Base-by-base conservation (phyloP, 2,797 vertebrate species). In the Spheniscus humboldti region DNA sequence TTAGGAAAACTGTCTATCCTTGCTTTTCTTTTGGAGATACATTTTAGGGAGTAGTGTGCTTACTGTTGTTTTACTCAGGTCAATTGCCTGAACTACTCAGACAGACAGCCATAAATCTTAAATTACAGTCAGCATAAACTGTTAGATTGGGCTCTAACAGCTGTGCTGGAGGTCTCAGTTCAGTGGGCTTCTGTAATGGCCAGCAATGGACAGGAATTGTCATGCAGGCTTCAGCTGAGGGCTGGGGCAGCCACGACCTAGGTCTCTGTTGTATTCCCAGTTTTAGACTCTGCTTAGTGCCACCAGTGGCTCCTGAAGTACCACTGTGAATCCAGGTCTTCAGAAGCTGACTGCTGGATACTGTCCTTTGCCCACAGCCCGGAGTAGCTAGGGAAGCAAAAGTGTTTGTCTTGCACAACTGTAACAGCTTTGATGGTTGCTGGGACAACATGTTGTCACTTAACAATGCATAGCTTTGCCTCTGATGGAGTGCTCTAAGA, bases 361-460 rank as follows among this genome's bases (percentile, higher is more conserved):
- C 35, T 31, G 15, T 62, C 20, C 15, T 64, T 68, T 84, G 22
- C 27, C 39, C 39, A 52, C 8, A 52, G 22, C 7, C 22, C 56
- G 31, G 30, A 63, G 56, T 6, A 76, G 30, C 18, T 80, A 80
- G 13, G 64, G 33, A 82, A 88, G n/a, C 6, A 56, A 39, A 89
- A 91, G 16, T 77, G 41, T 88, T 95, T 80, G 10, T 80, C 64
- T 92, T 92, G 80, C 66, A 75, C 39, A 75, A 47, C 8, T 10
- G 15, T 33, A 86, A 55, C 31, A 53, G 18, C 53, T 75, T 86
- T 75, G 53, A 45, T 9, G 14, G 66, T 69, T 91, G 22, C 67
- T 92, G 47, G 43, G 71, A 75, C 39, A 91, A 78, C 10, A 17
- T 4, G 17, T 33, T 92, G 75, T 81, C 80, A 52, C 41, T 57